Conservation (phyloP, 1,140 invertebrate genomes). For the Lasioglossum albipes region DNA sequence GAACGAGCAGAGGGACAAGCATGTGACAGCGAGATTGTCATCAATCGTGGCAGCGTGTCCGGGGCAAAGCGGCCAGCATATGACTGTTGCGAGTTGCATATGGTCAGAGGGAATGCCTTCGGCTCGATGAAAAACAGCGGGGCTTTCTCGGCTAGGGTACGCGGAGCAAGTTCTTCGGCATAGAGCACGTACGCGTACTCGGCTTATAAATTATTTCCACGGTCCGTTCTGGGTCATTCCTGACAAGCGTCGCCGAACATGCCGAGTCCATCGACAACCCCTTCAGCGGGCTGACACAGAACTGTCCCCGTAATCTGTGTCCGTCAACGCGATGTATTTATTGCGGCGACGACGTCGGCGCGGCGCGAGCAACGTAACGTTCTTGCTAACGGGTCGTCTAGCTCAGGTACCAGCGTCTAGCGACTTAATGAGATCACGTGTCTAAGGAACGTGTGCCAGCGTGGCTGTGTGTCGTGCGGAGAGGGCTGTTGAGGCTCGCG, state of each 20-base stretch:
- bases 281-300: conserved; percentile 28
- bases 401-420: not conserved
- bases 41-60: too few species aligned
- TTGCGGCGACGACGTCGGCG: conserved; percentile 23
- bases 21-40: too few species aligned
- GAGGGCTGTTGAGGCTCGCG: not conserved
- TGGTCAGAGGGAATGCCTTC: not conserved
- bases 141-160: not conserved
- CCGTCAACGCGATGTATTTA: conserved; percentile 55
- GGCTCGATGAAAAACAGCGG: not conserved
- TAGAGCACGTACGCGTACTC: not conserved
- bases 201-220: conserved; percentile 26
- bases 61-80: too few species aligned
- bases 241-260: conserved; percentile 26
- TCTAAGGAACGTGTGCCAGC: conserved; percentile 4
- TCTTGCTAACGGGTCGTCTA: not conserved
- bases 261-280: conserved; percentile 18
- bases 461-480: conserved; percentile 24
- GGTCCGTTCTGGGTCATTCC: not conserved
- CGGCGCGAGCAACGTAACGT: conserved; percentile 7
- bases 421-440: conserved; percentile 60
- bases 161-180: not conserved
- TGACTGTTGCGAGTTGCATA: too few species aligned
- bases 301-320: conserved; percentile 38
- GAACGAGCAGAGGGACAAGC: too few species aligned